A percentile compares a stretch with the other conserved stretches of the same genome.
Conservation (phyloP, 2,888 invertebrate species). For the Calliopum simillimum region DNA sequence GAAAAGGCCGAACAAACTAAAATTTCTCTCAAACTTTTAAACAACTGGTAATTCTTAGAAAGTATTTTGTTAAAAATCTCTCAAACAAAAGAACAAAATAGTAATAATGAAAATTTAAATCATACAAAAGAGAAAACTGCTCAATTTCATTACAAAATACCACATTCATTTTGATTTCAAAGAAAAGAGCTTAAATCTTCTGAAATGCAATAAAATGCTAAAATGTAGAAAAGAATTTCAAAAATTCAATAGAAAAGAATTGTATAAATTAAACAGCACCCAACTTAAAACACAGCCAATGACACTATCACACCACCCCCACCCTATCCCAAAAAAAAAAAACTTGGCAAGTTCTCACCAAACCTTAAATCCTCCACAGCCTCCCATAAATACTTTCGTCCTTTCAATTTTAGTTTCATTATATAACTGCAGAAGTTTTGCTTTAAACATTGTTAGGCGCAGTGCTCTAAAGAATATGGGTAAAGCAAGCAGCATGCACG, state of each 20-base stretch:
- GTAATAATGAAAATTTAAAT: background rate
- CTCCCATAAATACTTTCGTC: background rate
- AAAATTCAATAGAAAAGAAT: conserved; percentile 3
- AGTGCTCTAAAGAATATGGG: conserved; percentile 10
- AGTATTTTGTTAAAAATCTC: too few relatives aligned
- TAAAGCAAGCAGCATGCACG: background rate
- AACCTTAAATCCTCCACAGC: background rate
- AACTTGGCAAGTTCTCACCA: background rate
- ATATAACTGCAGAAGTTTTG: background rate
- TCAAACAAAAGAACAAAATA: background rate
- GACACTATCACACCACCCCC: background rate
- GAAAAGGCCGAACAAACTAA: too few relatives aligned
- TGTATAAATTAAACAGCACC: conserved; percentile 15
- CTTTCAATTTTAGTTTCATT: background rate
- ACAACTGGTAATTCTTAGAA: too few relatives aligned
- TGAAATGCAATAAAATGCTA: conserved; percentile 20
- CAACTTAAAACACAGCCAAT: too few relatives aligned
- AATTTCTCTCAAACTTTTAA: too few relatives aligned
- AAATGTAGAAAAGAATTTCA: conserved; percentile 19
- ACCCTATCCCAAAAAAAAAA: background rate
- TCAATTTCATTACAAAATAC: background rate
- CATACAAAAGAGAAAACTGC: background rate
- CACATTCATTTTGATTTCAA: too few relatives aligned
- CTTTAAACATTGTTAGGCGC: background rate
- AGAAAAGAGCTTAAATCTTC: background rate